Evolutionary conservation across 2,888 invertebrate species (phyloP).

Genomic region (Hypomecis atomaria): DNA sequence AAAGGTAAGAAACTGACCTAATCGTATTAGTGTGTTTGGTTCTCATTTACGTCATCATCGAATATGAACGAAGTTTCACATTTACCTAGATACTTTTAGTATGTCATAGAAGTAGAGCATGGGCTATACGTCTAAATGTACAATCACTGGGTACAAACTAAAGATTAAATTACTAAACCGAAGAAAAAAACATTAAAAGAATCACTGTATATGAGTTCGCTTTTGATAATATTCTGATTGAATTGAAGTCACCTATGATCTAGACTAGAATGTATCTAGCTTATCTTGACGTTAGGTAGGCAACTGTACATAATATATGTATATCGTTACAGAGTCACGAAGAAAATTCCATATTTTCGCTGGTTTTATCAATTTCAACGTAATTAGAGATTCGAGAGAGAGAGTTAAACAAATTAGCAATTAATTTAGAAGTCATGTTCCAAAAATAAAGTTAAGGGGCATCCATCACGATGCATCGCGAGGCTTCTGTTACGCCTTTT

Average conservation of each 20-base stretch:
- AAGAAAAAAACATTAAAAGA: too few relatives aligned
- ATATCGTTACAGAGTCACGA: too few relatives aligned
- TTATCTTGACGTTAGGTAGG: too few relatives aligned
- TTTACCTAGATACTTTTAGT: not conserved
- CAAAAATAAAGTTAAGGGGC: constrained; percentile 72
- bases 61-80: constrained; percentile 10
- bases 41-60: constrained; percentile 32
- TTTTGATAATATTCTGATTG: too few relatives aligned
- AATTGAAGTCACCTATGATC: too few relatives aligned
- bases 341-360: too few relatives aligned
- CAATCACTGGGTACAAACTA: not conserved
- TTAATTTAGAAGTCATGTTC: constrained; percentile 55
- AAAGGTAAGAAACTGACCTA: constrained; percentile 42
- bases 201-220: too few relatives aligned
- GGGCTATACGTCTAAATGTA: not conserved
- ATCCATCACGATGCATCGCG: constrained; percentile 72
- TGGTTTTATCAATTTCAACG: too few relatives aligned
- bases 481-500: constrained; percentile 82
- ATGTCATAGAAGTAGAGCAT: too few relatives aligned
- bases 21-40: constrained; percentile 31
- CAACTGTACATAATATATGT: too few relatives aligned
- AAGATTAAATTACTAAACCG: too few relatives aligned
- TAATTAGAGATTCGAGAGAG: constrained; percentile 13
- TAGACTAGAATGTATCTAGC: too few relatives aligned
- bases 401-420: constrained; percentile 69